These are phyloP conservation scores for Hypomesus transpacificus DNA, from an alignment of 2,113 vertebrate genomes.

Conservation along the genomic window DNA sequence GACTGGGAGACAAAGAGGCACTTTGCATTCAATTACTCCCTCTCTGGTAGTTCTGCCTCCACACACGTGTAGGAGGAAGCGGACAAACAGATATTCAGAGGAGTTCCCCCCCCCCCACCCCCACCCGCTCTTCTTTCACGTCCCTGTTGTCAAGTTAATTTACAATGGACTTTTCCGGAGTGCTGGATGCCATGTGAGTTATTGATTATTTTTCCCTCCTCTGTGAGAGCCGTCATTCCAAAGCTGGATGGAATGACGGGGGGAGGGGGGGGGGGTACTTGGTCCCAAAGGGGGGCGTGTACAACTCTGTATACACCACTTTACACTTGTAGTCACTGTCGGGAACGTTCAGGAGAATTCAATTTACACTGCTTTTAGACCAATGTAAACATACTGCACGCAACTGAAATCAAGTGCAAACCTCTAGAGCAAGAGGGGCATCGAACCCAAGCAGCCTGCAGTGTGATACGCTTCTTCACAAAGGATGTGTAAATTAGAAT, in stretches of 20 bases:
- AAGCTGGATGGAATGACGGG: slow-evolving; percentile 59
- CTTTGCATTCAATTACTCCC: slow-evolving; percentile 70
- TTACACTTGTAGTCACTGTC: slow-evolving; percentile 71
- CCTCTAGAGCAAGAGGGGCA: slow-evolving; percentile 53
- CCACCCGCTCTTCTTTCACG: slow-evolving; percentile 66
- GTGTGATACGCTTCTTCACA: slow-evolving; percentile 41
- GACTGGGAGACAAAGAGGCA: slow-evolving; percentile 61
- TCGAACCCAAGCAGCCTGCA: slow-evolving; percentile 31
- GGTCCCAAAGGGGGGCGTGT: slow-evolving; percentile 56
- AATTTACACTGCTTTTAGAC: slow-evolving; percentile 75
- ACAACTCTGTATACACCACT: slow-evolving; percentile 70
- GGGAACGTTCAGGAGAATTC: slow-evolving; percentile 66
- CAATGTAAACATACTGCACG: slow-evolving; percentile 67
- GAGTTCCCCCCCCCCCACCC: background rate
- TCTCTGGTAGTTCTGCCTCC: slow-evolving; percentile 55
- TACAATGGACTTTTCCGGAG: slow-evolving; percentile 77
- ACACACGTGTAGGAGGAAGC: slow-evolving; percentile 44
- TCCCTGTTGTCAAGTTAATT: slow-evolving; percentile 82
- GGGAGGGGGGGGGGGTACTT: slow-evolving; percentile 9
- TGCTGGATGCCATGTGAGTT: slow-evolving; percentile 75
- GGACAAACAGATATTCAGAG: slow-evolving; percentile 81
- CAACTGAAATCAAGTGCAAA: slow-evolving; percentile 42
- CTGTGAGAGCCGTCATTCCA: slow-evolving; percentile 61
- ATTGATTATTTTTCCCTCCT: slow-evolving; percentile 80
- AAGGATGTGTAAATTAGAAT: slow-evolving; percentile 58